Conservation (phyloP, 2,888 invertebrate genomes). For the Trissoscelio sp. region DNA sequence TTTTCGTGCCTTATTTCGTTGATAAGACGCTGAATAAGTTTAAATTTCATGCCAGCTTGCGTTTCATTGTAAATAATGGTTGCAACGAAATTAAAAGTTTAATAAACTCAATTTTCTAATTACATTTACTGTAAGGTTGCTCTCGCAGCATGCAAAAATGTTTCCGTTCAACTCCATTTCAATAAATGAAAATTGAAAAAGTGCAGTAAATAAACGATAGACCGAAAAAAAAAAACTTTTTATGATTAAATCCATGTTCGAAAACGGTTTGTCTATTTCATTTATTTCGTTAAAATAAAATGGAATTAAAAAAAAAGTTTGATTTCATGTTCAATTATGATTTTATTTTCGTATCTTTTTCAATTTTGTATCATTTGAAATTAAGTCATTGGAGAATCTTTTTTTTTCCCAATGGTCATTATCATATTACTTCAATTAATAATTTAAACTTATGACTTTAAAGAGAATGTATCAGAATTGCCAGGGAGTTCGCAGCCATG, state of each 20-base stretch:
- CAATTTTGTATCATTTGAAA: conserved; percentile 34
- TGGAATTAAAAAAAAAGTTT: neutral
- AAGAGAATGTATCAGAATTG: conserved; percentile 63
- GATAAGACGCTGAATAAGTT: neutral
- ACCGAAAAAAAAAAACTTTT: neutral
- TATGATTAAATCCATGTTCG: conserved; percentile 2
- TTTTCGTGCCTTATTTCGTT: neutral
- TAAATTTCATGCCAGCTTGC: neutral
- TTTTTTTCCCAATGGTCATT: conserved; percentile 20
- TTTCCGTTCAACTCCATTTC: conserved; percentile 19
- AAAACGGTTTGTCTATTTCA: conserved; percentile 11
- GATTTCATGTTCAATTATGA: neutral
- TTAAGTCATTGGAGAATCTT: conserved; percentile 8
- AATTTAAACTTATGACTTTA: conserved; percentile 60
- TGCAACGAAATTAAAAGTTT: neutral
- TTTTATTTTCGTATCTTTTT: conserved; percentile 39
- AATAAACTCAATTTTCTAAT: conserved; percentile 27
- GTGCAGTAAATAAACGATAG: conserved; percentile 5
- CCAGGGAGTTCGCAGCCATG: conserved; percentile 59
- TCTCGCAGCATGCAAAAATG: conserved; percentile 4
- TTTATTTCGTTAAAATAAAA: conserved; percentile 6
- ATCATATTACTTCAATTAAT: conserved; percentile 32
- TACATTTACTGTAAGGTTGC: conserved; percentile 21
- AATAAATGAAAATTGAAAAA: conserved; percentile 42
- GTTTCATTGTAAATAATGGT: conserved; percentile 10